These are phyloP conservation scores for Xestia sexstrigata DNA, from an alignment of 2,888 invertebrate species.

Conservation along the genomic window DNA sequence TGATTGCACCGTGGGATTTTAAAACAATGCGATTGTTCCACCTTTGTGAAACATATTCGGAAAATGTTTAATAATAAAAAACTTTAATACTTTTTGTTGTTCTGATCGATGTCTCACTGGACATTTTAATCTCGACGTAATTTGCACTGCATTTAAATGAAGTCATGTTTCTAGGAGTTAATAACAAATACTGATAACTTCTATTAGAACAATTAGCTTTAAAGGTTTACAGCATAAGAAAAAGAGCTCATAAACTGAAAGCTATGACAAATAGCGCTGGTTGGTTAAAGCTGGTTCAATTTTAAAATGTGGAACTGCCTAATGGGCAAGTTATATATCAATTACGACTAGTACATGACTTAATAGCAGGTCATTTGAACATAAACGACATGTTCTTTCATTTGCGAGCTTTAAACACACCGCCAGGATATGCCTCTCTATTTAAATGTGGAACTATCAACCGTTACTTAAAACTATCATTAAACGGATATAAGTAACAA, in stretches of 20 bases:
- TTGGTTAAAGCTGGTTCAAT: conserved; percentile 37
- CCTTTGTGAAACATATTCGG: conserved; percentile 69
- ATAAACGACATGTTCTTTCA: conserved; percentile 60
- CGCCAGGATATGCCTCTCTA: conserved; percentile 65
- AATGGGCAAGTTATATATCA: conserved; percentile 48
- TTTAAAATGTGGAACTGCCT: conserved; percentile 31
- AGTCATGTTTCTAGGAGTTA: conserved; percentile 18
- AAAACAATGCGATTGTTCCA: conserved; percentile 75
- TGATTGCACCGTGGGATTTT: conserved; percentile 76
- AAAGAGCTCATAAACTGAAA: background rate
- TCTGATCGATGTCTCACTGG: conserved; percentile 55
- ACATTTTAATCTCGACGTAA: conserved; percentile 31
- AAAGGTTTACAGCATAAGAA: background rate
- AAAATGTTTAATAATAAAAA: conserved; percentile 67
- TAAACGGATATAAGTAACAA: conserved; percentile 74
- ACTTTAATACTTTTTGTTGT: conserved; percentile 53
- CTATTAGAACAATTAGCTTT: background rate
- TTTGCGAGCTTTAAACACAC: conserved; percentile 56
- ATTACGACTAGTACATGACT: conserved; percentile 49
- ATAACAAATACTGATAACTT: background rate
- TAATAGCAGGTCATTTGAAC: conserved; percentile 58
- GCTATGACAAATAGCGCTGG: conserved; percentile 28
- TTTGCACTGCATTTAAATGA: conserved; percentile 27
- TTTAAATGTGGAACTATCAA: conserved; percentile 64
- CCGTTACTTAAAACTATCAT: conserved; percentile 68